Evolutionary conservation across 2,888 invertebrate species (phyloP).

Genomic region (Amphipyra berbera): DNA sequence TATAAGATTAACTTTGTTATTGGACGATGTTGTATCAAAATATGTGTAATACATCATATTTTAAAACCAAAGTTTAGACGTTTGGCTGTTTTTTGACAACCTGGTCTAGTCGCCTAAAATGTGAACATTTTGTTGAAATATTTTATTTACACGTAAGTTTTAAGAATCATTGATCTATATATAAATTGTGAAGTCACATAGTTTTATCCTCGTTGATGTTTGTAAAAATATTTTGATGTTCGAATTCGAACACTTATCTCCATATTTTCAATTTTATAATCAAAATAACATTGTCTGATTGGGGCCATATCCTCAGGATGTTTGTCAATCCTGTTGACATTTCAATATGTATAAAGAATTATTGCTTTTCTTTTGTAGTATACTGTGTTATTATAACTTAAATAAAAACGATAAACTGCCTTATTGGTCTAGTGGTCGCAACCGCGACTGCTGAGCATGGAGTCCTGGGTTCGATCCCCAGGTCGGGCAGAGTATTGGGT

Average conservation of each 20-base stretch:
- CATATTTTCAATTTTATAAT: slow-evolving; percentile 23
- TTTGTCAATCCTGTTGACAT: slow-evolving; percentile 28
- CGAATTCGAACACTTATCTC: slow-evolving; percentile 28
- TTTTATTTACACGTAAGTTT: slow-evolving; percentile 73
- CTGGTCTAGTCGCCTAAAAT: slow-evolving; percentile 82
- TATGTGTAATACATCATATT: slow-evolving; percentile 77
- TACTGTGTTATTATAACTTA: slow-evolving; percentile 33
- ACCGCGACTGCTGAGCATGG: too few species aligned
- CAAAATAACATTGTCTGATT: slow-evolving; percentile 26
- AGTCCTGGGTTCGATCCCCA: too few species aligned
- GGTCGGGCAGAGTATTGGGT: too few species aligned
- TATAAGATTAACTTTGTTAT: slow-evolving; percentile 67
- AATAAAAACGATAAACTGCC: too few species aligned
- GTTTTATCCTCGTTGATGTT: slow-evolving; percentile 61
- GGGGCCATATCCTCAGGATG: slow-evolving; percentile 45
- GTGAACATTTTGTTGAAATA: slow-evolving; percentile 72
- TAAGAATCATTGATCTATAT: slow-evolving; percentile 62
- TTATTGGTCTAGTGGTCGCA: too few species aligned
- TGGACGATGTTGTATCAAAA: slow-evolving; percentile 62
- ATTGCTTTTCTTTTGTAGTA: slow-evolving; percentile 28
- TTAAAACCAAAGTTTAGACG: slow-evolving; percentile 84
- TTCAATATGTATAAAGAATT: slow-evolving; percentile 19
- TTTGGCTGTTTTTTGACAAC: slow-evolving; percentile 79
- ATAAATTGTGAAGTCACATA: slow-evolving; percentile 69
- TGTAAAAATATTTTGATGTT: slow-evolving; percentile 41